Evolutionary conservation across 2,113 vertebrate species (phyloP).

Genomic region (Pseudorhombus dupliciocellatus): DNA sequence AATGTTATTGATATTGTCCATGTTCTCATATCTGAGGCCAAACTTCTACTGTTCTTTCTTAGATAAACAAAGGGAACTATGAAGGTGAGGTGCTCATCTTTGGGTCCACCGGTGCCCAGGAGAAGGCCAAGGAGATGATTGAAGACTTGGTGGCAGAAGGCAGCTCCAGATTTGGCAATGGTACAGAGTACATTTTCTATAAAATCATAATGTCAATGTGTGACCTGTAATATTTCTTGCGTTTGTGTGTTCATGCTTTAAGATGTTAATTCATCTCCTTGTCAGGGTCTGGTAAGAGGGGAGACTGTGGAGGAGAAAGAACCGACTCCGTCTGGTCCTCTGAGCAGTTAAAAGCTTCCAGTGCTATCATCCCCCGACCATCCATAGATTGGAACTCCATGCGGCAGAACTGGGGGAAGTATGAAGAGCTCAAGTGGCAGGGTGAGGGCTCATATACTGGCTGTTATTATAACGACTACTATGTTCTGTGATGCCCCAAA

Average conservation of each 20-base stretch:
- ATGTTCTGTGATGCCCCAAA: too few species aligned
- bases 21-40: too few species aligned
- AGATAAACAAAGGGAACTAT: constrained; percentile 85
- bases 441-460: constrained; percentile 76
- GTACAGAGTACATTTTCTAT: constrained; percentile 15
- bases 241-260: not conserved
- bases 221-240: not conserved
- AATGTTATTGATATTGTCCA: too few species aligned
- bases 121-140: constrained; percentile 89
- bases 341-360: constrained; percentile 36
- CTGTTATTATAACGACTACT: too few species aligned
- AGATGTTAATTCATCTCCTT: not conserved
- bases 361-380: not conserved
- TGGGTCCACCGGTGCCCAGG: constrained; percentile 82
- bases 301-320: not conserved
- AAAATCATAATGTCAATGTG: not conserved
- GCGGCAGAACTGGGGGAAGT: constrained; percentile 87
- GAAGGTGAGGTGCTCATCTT: constrained; percentile 87
- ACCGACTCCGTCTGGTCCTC: constrained; percentile 65
- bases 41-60: not conserved
- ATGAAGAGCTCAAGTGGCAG: constrained; percentile 90
- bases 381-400: constrained; percentile 88
- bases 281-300: constrained; percentile 16
- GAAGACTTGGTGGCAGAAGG: constrained; percentile 77
- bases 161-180: constrained; percentile 17